Evolutionary conservation across 2,113 vertebrate genomes (phyloP), one percentile per base, ranked within the genome.

Genomic region (Sander vitreus): DNA sequence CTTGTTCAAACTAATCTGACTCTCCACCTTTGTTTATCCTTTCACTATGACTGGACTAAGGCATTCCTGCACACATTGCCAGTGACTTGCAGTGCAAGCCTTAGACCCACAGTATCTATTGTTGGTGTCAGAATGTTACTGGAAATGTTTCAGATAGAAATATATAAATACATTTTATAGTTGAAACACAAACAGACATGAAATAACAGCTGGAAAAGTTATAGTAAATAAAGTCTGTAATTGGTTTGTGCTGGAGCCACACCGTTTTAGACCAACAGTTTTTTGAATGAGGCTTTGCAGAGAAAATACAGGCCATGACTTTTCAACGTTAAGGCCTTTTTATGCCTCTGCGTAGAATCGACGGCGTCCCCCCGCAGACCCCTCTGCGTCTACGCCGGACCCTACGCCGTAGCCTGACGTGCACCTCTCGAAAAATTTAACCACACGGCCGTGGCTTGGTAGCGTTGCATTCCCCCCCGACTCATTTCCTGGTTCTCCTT

Each of bases 121-220:
- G 33, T 75, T 33, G 21, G 25, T 19, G 10, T 55, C 47, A 47
- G 19, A 25, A 57, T 48, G 80, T 48, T 2, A 25, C 36, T 70
- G 72, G 9, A 39, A 54, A 50, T 15, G n/a, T 60, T 58, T 60
- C 19, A 68, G 54, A 74, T n/a, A 45, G 30, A 60, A 75, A 74
- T 60, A 76, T 60, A 76, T 27, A 70, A 76, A 82, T 82, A 63
- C 50, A 21, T 71, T 69, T 82, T 82, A 51, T 48, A 50, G 58
- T 50, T 70, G 18, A 15, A 48, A 70, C 72, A 70, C 25, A 69
- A 47, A 36, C 57, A 21, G 48, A 62, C 72, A 63, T 57, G 12
- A 57, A n/a, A 82, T 19, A 54, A 47, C 55, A 81, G 57, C 63
- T 74, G 30, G n/a, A 67, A 30, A 39, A 62, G 19, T 62, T 62